Evolutionary conservation across 2,797 vertebrate species (phyloP), one percentile per base, ranked within the genome.

Genomic region (Pteronotus mesoamericanus): DNA sequence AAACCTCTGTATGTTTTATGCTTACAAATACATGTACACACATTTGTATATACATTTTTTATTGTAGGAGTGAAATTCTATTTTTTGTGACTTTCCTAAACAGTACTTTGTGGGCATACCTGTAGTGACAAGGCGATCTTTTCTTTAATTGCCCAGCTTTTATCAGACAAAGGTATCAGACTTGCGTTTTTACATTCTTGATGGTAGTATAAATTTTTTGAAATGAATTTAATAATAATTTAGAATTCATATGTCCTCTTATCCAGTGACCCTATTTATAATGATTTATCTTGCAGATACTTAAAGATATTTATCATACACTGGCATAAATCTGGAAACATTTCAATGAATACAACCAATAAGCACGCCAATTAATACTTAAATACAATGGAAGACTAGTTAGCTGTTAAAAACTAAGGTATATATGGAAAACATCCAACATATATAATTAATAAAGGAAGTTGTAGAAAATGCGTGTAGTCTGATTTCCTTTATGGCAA

Each of bases 301-400:
- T 89, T 95, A 92, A 80, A 59, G 53, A 34, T 96, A 80, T 21
- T 42, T 96, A 18, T 83, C 9, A 95, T 92, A 78, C 74, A 68
- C 26, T 77, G 53, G 7, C 26, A 46, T 92, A 72, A 95, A 48
- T 92, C 72, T 92, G 46, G 7, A 68, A 94, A 82, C n/a, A 82
- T 5, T 37, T 11, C 44, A 89, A 15, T 94, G 24, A 37, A 5
- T 86, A 61, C 32, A 93, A 1, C 32, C 61, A 91, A 21, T 79
- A 87, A 82, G 66, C 19, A 29, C 32, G 53, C 14, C 92, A n/a
- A n/a, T 83, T 92, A 77, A 66, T 82, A 74, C 57, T 61, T 66
- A 78, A 61, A 39, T 61, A 55, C 9, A 89, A 5, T 51, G 42
- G 22, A 72, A 75, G 68, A 71, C 57, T 80, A 64, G 34, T 64